Evolutionary conservation across 2,888 invertebrate genomes (phyloP).

Genomic region (Argyresthia albistria): DNA sequence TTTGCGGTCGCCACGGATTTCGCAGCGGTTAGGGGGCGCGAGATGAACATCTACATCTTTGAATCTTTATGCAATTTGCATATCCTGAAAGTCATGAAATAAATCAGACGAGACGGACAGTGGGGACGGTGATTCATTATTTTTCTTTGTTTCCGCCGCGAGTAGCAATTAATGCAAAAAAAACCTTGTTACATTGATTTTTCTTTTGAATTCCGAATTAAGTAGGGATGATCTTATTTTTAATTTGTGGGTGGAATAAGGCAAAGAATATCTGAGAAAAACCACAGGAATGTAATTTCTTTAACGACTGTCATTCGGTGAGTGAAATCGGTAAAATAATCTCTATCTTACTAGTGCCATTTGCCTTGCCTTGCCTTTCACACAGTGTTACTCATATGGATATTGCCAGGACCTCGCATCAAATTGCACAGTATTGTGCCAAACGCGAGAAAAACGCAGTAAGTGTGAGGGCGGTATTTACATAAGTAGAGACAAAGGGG

Average conservation of each 20-base stretch:
- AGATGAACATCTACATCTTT: constrained; percentile 55
- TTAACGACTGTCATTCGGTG: not conserved
- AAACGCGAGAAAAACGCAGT: constrained; percentile 65
- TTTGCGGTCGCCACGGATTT: constrained; percentile 61
- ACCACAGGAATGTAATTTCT: not conserved
- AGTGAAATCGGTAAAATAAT: constrained; percentile 34
- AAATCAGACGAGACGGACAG: constrained; percentile 69
- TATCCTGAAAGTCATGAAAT: constrained; percentile 71
- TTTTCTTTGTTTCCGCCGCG: constrained; percentile 46
- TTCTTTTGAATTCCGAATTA: constrained; percentile 10
- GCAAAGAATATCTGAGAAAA: not conserved
- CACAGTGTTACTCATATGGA: constrained; percentile 42
- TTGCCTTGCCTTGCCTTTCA: constrained; percentile 34
- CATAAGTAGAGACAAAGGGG: constrained; percentile 69
- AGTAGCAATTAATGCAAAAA: constrained; percentile 54
- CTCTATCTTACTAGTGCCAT: constrained; percentile 46
- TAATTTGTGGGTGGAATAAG: not conserved
- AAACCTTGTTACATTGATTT: constrained; percentile 22
- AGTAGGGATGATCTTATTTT: not conserved
- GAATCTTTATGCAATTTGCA: constrained; percentile 71
- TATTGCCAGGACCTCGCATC: constrained; percentile 52
- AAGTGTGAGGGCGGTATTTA: constrained; percentile 67
- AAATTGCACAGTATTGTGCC: constrained; percentile 67
- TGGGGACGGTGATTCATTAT: constrained; percentile 61
- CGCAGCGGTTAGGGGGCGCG: constrained; percentile 38